Conservation (phyloP, 2,113 vertebrate species). For the Dipodomys merriami region DNA sequence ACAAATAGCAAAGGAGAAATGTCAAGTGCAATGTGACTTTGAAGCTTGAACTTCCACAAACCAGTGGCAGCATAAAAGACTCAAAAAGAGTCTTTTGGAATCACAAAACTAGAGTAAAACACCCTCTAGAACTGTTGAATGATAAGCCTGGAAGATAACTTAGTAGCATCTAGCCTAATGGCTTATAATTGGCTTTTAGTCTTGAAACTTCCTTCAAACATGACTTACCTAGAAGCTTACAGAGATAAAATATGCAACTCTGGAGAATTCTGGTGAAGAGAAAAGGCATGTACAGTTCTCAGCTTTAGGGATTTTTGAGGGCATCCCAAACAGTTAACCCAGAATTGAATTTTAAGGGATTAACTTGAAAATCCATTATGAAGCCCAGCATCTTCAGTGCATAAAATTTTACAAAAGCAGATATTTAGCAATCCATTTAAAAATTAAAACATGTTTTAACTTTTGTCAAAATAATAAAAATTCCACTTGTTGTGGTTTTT, state of each 20-base stretch:
- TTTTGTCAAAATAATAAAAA: background rate
- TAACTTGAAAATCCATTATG: background rate
- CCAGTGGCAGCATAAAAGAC: background rate
- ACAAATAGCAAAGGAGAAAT: background rate
- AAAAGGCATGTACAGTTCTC: background rate
- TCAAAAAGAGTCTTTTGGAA: constrained; percentile 39
- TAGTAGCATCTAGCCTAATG: background rate
- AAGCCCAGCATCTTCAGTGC: background rate
- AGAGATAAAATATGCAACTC: background rate
- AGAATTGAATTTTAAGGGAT: background rate
- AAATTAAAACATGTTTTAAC: background rate
- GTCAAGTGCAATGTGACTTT: background rate
- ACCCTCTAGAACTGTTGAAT: background rate
- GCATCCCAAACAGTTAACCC: background rate
- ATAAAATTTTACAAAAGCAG: background rate
- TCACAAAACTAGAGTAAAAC: constrained; percentile 19
- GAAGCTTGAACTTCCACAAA: background rate
- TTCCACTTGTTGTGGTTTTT: background rate
- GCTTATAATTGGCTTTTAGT: background rate
- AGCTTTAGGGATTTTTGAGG: background rate
- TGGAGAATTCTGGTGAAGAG: background rate
- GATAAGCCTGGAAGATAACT: background rate
- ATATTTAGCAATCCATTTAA: background rate
- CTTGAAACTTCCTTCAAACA: constrained; percentile 2
- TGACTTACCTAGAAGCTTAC: background rate